phyloP scores from a whole-genome alignment of 2,888 invertebrate genomes.

The Drosophila hamatofila region DNA sequence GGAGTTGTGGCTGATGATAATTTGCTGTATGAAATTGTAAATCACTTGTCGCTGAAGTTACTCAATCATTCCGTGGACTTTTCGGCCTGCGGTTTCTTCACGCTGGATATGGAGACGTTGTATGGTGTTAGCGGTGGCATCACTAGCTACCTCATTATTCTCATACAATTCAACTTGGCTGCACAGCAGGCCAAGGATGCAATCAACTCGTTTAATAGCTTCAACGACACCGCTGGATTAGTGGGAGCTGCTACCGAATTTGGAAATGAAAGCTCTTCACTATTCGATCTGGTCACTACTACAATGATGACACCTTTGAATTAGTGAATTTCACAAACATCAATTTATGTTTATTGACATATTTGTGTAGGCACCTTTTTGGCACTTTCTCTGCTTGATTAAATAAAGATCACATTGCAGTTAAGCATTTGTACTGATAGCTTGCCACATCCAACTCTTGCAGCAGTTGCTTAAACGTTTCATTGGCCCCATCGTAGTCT shows the following conservation, averaged over 20 bases:
- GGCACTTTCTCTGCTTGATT: slow-evolving; percentile 34
- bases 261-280: slow-evolving; percentile 50
- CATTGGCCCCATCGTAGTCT: slow-evolving; percentile 88
- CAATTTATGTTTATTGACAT: not conserved
- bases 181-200: slow-evolving; percentile 84
- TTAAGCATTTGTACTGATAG: slow-evolving; percentile 49
- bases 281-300: slow-evolving; percentile 53
- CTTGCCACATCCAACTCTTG: slow-evolving; percentile 63
- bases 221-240: slow-evolving; percentile 70
- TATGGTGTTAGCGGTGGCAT: slow-evolving; percentile 85
- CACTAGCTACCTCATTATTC: slow-evolving; percentile 85
- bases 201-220: slow-evolving; percentile 60
- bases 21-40: slow-evolving; percentile 84
- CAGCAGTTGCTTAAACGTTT: slow-evolving; percentile 69
- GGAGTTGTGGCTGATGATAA: slow-evolving; percentile 84
- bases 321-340: slow-evolving; percentile 11
- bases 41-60: slow-evolving; percentile 85
- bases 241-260: slow-evolving; percentile 65
- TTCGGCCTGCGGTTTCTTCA: slow-evolving; percentile 85
- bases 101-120: slow-evolving; percentile 85
- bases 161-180: slow-evolving; percentile 85
- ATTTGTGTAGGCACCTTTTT: slow-evolving; percentile 37
- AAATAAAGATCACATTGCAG: slow-evolving; percentile 58
- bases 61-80: slow-evolving; percentile 85
- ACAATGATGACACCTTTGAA: slow-evolving; percentile 61